Percentiles rank a stretch among this genome's conserved stretches.
These are phyloP conservation scores for Odocoileus hemionus DNA, from an alignment of 2,113 vertebrate species.

Conservation along the genomic window DNA sequence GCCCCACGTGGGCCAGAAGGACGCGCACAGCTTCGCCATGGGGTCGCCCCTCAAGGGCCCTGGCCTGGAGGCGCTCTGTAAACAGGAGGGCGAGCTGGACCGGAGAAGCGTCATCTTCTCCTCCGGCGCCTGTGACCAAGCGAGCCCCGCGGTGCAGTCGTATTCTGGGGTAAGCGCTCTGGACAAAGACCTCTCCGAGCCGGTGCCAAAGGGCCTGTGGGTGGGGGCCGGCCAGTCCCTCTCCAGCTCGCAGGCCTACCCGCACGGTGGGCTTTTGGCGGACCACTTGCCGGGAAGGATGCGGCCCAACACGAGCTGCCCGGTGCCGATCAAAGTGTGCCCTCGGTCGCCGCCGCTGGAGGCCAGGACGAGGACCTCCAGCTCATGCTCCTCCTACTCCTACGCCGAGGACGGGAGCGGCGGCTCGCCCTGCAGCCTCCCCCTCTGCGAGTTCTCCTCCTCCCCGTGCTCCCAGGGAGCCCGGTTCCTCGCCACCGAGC, in stretches of 20 bases:
- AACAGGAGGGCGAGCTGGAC: conserved; percentile 95
- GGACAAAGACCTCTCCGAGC: conserved; percentile 94
- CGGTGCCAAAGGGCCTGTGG: conserved; percentile 94
- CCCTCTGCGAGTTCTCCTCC: conserved; percentile 97
- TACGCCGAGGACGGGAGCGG: conserved; percentile 97
- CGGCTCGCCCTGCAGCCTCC: conserved; percentile 96
- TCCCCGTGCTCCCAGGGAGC: conserved; percentile 96
- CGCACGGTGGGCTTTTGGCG: conserved; percentile 83
- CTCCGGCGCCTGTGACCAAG: conserved; percentile 92
- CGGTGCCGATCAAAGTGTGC: conserved; percentile 99
- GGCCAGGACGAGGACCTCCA: conserved; percentile 97
- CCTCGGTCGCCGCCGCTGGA: conserved; percentile 96
- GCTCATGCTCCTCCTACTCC: conserved; percentile 98
- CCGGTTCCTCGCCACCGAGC: conserved; percentile 90
- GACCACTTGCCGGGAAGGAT: conserved; percentile 91
- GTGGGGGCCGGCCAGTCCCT: conserved; percentile 92
- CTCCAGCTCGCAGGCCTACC: conserved; percentile 91
- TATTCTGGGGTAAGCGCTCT: conserved; percentile 92
- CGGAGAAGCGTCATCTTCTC: conserved; percentile 99
- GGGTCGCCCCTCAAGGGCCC: conserved; percentile 90
- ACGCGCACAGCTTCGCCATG: conserved; percentile 87
- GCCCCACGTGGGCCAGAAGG: conserved; percentile 90
- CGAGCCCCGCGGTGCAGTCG: conserved; percentile 91
- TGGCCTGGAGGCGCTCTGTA: conserved; percentile 92
- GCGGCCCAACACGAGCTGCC: conserved; percentile 97